These are phyloP conservation scores for Eufriesea mexicana DNA, from an alignment of 1,140 invertebrate species.

Conservation along the genomic window DNA sequence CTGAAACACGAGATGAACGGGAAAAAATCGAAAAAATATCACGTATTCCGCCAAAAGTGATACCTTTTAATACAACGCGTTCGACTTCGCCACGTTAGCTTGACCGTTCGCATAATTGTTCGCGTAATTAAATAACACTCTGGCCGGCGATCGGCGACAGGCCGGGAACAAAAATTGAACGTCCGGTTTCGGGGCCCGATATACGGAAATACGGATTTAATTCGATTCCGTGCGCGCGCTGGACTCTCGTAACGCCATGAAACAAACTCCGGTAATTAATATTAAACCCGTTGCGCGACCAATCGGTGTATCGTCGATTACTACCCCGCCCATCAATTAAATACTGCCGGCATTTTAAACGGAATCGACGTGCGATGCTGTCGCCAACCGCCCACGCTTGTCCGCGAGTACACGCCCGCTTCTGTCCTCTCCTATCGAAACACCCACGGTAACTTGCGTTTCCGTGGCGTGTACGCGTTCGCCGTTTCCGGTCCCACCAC, in stretches of 20 bases:
- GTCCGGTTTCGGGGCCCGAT: not conserved
- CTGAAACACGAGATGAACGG: too few relatives aligned
- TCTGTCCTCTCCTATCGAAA: not conserved
- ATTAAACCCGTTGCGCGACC: conserved; percentile 43
- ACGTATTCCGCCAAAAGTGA: too few relatives aligned
- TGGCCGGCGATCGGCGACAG: not conserved
- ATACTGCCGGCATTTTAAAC: conserved; percentile 42
- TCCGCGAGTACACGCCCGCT: not conserved
- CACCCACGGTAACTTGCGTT: not conserved
- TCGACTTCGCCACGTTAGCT: too few relatives aligned
- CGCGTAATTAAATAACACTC: conserved; percentile 19
- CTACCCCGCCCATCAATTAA: conserved; percentile 33
- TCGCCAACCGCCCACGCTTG: not conserved
- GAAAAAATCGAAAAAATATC: too few relatives aligned
- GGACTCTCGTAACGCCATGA: not conserved
- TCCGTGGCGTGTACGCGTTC: not conserved
- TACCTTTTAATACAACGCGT: too few relatives aligned
- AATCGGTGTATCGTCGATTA: conserved; percentile 40
- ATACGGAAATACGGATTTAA: conserved; percentile 24
- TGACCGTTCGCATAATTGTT: not conserved
- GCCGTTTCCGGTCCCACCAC: not conserved
- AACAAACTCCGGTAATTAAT: conserved; percentile 46
- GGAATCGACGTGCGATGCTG: conserved; percentile 1
- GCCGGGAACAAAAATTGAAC: not conserved
- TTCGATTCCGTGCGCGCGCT: conserved; percentile 20